These are phyloP conservation scores for Nycticebus coucang DNA, from an alignment of 2,113 vertebrate species.

Conservation along the genomic window DNA sequence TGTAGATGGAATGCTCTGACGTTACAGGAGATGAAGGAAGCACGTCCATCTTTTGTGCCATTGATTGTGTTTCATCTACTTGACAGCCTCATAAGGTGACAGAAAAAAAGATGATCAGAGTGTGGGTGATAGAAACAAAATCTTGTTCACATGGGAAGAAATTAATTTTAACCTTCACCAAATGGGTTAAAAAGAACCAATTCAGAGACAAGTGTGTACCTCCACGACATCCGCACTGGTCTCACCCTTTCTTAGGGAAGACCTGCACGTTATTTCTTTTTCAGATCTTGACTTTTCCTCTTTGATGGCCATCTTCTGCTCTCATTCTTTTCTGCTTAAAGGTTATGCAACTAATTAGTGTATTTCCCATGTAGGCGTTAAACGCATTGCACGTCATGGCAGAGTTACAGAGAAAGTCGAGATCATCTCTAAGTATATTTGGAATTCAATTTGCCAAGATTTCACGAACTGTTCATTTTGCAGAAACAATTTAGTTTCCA, in stretches of 20 bases:
- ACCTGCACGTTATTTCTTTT: neutral
- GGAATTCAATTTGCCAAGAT: slow-evolving; percentile 70
- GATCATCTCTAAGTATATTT: slow-evolving; percentile 61
- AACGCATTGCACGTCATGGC: slow-evolving; percentile 1
- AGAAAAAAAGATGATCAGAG: slow-evolving; percentile 10
- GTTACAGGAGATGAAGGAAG: neutral
- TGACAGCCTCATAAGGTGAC: neutral
- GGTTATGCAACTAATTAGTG: slow-evolving; percentile 60
- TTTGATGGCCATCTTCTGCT: neutral
- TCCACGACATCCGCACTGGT: neutral
- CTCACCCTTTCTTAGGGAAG: neutral
- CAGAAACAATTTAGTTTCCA: slow-evolving; percentile 66
- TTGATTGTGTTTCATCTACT: neutral
- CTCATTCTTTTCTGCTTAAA: slow-evolving; percentile 58
- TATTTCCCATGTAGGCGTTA: slow-evolving; percentile 43
- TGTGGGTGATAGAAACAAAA: neutral
- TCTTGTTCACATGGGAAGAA: neutral
- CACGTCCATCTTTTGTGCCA: neutral
- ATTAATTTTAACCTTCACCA: neutral
- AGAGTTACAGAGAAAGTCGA: slow-evolving; percentile 53
- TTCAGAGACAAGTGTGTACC: neutral
- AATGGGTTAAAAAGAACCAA: neutral
- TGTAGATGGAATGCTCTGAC: neutral
- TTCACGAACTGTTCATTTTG: slow-evolving; percentile 72
- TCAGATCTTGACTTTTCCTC: slow-evolving; percentile 46